These are phyloP conservation scores for Andrena hattorfiana DNA, from an alignment of 2,888 invertebrate species.

Conservation along the genomic window DNA sequence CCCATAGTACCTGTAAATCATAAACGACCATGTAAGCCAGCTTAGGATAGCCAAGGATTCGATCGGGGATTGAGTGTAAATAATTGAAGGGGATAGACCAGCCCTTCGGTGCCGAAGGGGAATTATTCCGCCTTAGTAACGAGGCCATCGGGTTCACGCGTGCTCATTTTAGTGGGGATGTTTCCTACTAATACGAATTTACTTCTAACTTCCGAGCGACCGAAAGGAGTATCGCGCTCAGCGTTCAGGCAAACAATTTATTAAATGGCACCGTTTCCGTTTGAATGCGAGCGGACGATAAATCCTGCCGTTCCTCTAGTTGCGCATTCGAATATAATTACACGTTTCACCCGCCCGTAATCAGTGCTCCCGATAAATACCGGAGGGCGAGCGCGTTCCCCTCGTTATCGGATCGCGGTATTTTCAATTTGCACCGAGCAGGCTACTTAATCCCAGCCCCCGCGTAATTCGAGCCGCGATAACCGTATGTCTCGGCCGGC, in stretches of 20 bases:
- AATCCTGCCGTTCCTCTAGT: conserved; percentile 15
- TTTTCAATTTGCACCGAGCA: conserved; percentile 45
- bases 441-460: conserved; percentile 25
- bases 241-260: background rate
- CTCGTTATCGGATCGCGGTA: conserved; percentile 37
- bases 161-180: background rate
- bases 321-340: conserved; percentile 33
- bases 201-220: background rate
- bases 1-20: conserved; percentile 83
- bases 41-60: background rate
- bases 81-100: conserved; percentile 6
- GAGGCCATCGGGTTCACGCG: background rate
- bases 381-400: conserved; percentile 1
- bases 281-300: conserved; percentile 33
- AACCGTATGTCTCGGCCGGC: conserved; percentile 36
- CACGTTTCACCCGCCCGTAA: conserved; percentile 30
- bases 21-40: conserved; percentile 20
- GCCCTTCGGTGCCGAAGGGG: background rate
- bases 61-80: background rate
- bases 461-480: conserved; percentile 35
- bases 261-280: conserved; percentile 7
- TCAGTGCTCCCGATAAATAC: conserved; percentile 29
- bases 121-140: conserved; percentile 1
- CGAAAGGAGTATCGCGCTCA: background rate
- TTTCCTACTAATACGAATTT: background rate